These are phyloP conservation scores for Hoplostethus mediterraneus DNA, from an alignment of 2,797 vertebrate genomes.

Conservation along the genomic window DNA sequence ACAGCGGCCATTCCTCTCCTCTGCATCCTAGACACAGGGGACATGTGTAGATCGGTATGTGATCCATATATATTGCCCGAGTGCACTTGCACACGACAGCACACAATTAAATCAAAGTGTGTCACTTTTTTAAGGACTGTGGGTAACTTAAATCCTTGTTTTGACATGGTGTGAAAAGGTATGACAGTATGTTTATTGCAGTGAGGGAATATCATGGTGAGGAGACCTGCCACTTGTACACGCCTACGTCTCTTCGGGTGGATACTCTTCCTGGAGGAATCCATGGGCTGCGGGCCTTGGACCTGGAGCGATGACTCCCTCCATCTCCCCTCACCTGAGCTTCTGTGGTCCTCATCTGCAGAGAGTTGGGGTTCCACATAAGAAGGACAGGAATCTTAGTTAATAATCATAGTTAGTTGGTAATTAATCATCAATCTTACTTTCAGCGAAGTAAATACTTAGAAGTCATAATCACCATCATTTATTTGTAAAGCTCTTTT, in stretches of 20 bases:
- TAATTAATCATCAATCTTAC: too few relatives aligned
- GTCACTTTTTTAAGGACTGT: too few relatives aligned
- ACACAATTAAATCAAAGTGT: too few relatives aligned
- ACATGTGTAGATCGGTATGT: too few relatives aligned
- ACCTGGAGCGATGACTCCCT: slow-evolving; percentile 73
- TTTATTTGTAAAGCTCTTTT: background rate
- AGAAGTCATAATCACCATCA: too few relatives aligned
- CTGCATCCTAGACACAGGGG: slow-evolving; percentile 86
- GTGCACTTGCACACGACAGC: too few relatives aligned
- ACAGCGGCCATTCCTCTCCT: slow-evolving; percentile 74
- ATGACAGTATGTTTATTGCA: background rate
- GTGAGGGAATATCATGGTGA: background rate
- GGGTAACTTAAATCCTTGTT: too few relatives aligned
- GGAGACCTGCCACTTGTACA: slow-evolving; percentile 86
- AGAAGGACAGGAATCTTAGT: too few relatives aligned
- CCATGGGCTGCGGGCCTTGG: slow-evolving; percentile 90
- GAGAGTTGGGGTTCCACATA: background rate
- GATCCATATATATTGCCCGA: too few relatives aligned
- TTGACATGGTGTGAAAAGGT: too few relatives aligned
- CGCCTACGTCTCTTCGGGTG: slow-evolving; percentile 70
- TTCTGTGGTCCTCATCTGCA: slow-evolving; percentile 43
- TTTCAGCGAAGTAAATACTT: too few relatives aligned
- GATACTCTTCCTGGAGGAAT: slow-evolving; percentile 91
- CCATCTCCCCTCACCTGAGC: slow-evolving; percentile 78
- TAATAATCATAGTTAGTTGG: background rate